These are phyloP conservation scores for Caenorhabditis angaria DNA, from an alignment of 2,888 invertebrate genomes.

Conservation along the genomic window DNA sequence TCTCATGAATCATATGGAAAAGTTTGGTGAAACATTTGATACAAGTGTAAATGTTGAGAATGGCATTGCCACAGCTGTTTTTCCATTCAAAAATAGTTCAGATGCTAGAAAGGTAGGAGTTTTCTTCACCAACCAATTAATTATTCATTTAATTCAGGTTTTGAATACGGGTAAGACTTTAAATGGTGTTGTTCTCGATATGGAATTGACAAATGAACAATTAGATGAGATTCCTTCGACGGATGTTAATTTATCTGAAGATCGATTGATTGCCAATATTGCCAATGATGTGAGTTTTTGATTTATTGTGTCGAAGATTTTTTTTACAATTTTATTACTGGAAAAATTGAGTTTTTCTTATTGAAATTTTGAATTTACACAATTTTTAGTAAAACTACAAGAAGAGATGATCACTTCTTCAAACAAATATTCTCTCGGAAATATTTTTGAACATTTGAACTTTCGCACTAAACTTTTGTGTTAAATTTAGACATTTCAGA, in stretches of 20 bases:
- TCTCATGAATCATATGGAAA: constrained; percentile 40
- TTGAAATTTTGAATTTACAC: too few species aligned
- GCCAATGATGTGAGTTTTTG: constrained; percentile 4
- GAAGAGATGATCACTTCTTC: too few species aligned
- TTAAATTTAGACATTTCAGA: too few species aligned
- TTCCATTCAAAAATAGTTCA: constrained; percentile 25
- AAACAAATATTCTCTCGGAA: too few species aligned
- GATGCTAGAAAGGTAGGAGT: constrained; percentile 26
- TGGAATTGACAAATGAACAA: constrained; percentile 32
- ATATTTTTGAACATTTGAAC: too few species aligned
- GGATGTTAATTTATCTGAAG: constrained; percentile 37
- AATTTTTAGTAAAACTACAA: too few species aligned
- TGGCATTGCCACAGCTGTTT: constrained; percentile 28
- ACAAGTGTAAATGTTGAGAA: constrained; percentile 30
- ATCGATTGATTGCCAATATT: constrained; percentile 38
- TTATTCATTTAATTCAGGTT: constrained; percentile 10
- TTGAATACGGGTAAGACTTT: constrained; percentile 30
- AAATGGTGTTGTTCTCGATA: constrained; percentile 29
- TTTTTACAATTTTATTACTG: background rate
- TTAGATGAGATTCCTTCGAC: constrained; percentile 34
- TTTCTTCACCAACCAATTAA: background rate
- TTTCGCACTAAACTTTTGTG: too few species aligned
- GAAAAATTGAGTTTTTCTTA: too few species aligned
- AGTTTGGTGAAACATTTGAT: constrained; percentile 38
- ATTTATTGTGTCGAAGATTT: background rate